A percentile compares a stretch with the other conserved stretches of the same genome.
Evolutionary conservation across 2,797 vertebrate species (phyloP).

Genomic region (Babyrousa celebensis): DNA sequence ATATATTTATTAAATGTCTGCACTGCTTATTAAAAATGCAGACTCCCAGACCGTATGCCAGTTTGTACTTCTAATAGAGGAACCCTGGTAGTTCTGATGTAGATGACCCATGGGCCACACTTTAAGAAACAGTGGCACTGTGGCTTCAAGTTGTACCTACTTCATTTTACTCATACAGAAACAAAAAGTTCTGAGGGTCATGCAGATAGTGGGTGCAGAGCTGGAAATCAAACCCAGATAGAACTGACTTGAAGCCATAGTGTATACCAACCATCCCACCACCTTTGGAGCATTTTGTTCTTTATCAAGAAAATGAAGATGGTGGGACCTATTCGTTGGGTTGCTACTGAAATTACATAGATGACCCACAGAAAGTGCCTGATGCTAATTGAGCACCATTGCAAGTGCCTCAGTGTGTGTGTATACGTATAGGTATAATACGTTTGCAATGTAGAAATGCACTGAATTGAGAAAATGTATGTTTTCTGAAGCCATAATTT

Average conservation of each 20-base stretch:
- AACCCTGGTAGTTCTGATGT: neutral
- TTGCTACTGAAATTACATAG: neutral
- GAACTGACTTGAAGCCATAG: neutral
- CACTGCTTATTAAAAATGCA: neutral
- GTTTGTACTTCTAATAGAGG: neutral
- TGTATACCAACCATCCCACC: neutral
- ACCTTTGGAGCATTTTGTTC: conserved; percentile 6
- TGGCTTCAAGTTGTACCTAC: neutral
- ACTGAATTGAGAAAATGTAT: neutral
- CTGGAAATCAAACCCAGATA: neutral
- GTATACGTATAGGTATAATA: too few relatives aligned
- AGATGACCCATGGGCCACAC: neutral
- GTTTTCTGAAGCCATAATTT: neutral
- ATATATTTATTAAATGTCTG: neutral
- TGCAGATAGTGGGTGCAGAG: neutral
- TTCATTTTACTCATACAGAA: neutral
- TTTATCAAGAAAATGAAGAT: neutral
- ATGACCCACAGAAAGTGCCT: neutral
- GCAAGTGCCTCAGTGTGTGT: neutral
- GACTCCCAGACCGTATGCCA: neutral
- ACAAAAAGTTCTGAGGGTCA: neutral
- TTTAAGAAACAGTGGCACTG: neutral
- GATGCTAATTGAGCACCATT: neutral
- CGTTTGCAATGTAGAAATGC: neutral
- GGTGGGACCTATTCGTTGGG: neutral